Conservation (phyloP, 2,888 invertebrate genomes). For the Tanypteryx hageni region DNA sequence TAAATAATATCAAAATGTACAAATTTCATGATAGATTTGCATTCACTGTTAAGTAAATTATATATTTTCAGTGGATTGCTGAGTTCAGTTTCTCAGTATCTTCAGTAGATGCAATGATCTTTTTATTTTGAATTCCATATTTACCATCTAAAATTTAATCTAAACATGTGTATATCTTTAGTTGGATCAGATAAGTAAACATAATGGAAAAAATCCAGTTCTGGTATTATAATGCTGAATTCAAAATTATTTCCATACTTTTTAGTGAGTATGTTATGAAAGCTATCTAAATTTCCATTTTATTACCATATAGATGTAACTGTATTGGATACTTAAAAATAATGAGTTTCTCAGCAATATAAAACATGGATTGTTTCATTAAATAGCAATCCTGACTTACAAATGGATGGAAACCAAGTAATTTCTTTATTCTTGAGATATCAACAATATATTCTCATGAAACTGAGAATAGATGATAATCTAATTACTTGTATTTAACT, state of each 20-base stretch:
- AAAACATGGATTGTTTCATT: neutral
- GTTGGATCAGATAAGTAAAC: neutral
- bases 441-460: neutral
- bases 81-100: neutral
- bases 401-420: neutral
- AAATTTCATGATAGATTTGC: neutral
- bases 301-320: neutral
- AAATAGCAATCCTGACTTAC: conserved; percentile 20
- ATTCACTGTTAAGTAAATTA: conserved; percentile 13
- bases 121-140: neutral
- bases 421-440: neutral
- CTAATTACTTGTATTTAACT: neutral
- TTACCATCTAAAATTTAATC: neutral
- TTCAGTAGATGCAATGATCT: neutral
- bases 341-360: neutral
- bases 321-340: neutral
- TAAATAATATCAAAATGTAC: neutral
- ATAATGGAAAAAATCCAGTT: neutral
- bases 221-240: neutral
- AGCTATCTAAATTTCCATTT: conserved; percentile 17
- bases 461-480: conserved; percentile 24
- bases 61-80: neutral
- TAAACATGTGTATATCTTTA: neutral
- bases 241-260: neutral
- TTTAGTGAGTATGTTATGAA: neutral